Base-by-base conservation (phyloP, 2,113 vertebrate species). In the Hirundichthys speculiger region DNA sequence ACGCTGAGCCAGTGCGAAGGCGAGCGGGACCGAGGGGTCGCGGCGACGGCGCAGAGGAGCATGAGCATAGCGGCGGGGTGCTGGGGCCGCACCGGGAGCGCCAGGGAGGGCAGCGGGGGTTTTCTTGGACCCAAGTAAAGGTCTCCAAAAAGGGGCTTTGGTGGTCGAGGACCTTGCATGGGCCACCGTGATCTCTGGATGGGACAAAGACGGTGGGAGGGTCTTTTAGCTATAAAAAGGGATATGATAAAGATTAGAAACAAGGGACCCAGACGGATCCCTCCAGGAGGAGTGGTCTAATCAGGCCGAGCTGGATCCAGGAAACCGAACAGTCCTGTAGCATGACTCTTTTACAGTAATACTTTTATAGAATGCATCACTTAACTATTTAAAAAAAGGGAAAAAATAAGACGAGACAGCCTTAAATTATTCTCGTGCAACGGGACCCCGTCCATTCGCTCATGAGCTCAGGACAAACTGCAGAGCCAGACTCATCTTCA, bases 31-130 rank as follows among this genome's bases (percentile, higher is more conserved):
- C 86, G 90, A 3, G 79, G 42, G 8, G 10, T 53, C 9, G 46
- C 54, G 22, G 53, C 83, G 18, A 92, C 94, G 1, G 90, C 94
- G 63, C 95, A 96, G 72, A 93, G 98, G 75, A 98, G 96, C 81
- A 95, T 98, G 96, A 99, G 97, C 61, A 83, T 98, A 7, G 96
- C 98, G 0, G 94, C 95, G 0, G 94, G 96, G 20, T 99, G 97
- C 91, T 99, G 97, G 96, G 96, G 96, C n/a, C 95, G 97, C 4
- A 91, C 91, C 42, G 47, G 92, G 0, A 90, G 90, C 81, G 76
- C 94, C 84, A 94, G 92, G 59, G 94, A 94, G 13, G 91, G 90
- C 43, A 87, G 88, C 14, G 86, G 81, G 9, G 88, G 84, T 9
- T 25, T 86, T 12, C 84, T 89, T 0, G 88, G 91, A 77, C 88